Evolutionary conservation across 2,888 invertebrate species (phyloP), one percentile per base, ranked within the genome.

Genomic region (Terebella lapidaria): DNA sequence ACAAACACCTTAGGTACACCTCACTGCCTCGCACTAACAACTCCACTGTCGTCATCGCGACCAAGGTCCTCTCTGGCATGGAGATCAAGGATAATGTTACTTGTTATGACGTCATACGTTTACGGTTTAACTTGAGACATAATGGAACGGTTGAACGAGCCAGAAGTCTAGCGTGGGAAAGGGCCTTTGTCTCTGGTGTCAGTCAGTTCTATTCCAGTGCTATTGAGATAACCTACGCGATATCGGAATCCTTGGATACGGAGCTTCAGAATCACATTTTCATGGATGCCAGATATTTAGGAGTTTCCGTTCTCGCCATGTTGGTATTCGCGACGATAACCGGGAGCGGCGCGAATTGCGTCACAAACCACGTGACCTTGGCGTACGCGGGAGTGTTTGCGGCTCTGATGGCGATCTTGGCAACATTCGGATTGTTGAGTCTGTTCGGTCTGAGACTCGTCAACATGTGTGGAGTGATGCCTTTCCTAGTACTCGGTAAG

Each of bases 401-500:
- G 3, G 63, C 63, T 5, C 54, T 65, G 24, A 24, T 65, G 20
- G 54, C 65, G 29, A 63, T 63, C 22, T 20, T 64, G 24, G 65
- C 52, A 15, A 53, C 65, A 1, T 65, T 60, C 28, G 65, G 65
- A 18, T 27, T 59, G 15, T 42, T 65, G 28, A 56, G 60, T 24
- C 54, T 65, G 5, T 29, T 46, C 0, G 70, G 70, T 1, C 53
- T 69, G 20, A 57, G 60, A 2, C 67, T 72, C 51, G 72, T 72
- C 56, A 66, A 68, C 57, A 67, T 72, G 15, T 70, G 72, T 22
- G 72, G 71, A 3, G 67, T 69, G 20, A 67, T 69, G 60, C 72
- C 72, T 3, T 72, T 72, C 45, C 60, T 72, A 0, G 63, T 72
- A 3, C 56, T 72, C 47, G 72, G 72, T 72, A 65, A 46, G 67